A percentile compares a stretch with the other conserved stretches of the same genome.
Evolutionary conservation across 1,140 invertebrate species (phyloP).

Genomic region (Pemphigus obesinymphae): DNA sequence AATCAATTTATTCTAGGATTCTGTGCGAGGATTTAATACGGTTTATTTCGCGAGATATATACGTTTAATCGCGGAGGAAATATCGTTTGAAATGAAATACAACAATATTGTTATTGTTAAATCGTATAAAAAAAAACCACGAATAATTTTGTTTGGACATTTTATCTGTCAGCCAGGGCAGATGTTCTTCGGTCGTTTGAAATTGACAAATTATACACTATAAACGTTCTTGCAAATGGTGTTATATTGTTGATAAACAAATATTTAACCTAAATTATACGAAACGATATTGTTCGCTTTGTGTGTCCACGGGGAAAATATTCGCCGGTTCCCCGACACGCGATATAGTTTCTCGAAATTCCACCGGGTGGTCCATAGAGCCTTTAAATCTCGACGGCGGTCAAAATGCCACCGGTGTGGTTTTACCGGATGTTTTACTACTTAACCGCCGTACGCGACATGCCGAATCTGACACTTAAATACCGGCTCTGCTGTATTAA

Average conservation of each 20-base stretch:
- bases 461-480: neutral
- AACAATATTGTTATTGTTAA: no score
- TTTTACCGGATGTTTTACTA: slow-evolving; percentile 15
- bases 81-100: no score
- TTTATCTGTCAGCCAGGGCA: neutral
- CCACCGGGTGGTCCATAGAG: slow-evolving; percentile 10
- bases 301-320: neutral
- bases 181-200: neutral
- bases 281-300: neutral
- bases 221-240: neutral
- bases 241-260: slow-evolving; percentile 18
- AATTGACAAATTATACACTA: slow-evolving; percentile 26
- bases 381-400: slow-evolving; percentile 12
- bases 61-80: no score
- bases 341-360: slow-evolving; percentile 10
- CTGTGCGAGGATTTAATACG: no score
- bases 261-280: slow-evolving; percentile 23
- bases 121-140: neutral
- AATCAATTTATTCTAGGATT: no score
- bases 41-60: no score
- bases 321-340: neutral
- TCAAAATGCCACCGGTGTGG: slow-evolving; percentile 20
- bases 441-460: neutral
- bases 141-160: neutral
- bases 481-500: no score